Base-by-base conservation (phyloP, 2,113 vertebrate species). In the Seriola aureovittata region DNA sequence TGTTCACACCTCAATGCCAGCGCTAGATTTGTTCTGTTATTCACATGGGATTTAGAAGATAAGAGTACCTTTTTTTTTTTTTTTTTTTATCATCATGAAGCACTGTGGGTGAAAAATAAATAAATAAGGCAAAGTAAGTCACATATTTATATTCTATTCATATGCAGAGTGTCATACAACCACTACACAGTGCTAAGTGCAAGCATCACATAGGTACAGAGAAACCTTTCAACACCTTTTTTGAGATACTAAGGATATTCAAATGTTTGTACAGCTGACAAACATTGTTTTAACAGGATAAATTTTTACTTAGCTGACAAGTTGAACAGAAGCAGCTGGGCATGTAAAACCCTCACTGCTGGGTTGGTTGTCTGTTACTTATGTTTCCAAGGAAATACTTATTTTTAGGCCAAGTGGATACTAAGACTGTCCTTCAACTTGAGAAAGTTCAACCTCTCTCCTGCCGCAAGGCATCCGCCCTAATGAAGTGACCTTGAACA, bases 401-500 rank as follows among this genome's bases (percentile, higher is more conserved):
- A 17, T 68, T 78, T 86, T 69, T 38, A 60, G 64, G 44, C 58
- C 57, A 60, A n/a, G 54, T 25, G 25, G 29, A 82, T 55, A 29
- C 34, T 25, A 40, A 69, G 60, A 75, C 52, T 32, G 50, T 75
- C 57, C 79, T 85, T 72, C 70, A 79, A 63, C 68, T 71, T 58
- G 57, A 76, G 48, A 79, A 76, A 78, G 75, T 55, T 66, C 29
- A 74, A 74, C 21, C 72, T 68, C 46, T 63, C 58, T 84, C 71
- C 68, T 48, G 34, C 59, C 46, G 25, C 14, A 19, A 58, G 32
- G 16, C 63, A 57, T 78, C 64, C 16, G 8, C 46, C 36, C 25
- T 2, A 32, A 55, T 29, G 19, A 71, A 65, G 42, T 65, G 71
- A 88, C 84, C 86, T 81, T 88, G 75, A 75, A 75, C 32, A 58